Evolutionary conservation across 2,888 invertebrate genomes (phyloP), one percentile per base, ranked within the genome.

Genomic region (Amblyteles armatorius): DNA sequence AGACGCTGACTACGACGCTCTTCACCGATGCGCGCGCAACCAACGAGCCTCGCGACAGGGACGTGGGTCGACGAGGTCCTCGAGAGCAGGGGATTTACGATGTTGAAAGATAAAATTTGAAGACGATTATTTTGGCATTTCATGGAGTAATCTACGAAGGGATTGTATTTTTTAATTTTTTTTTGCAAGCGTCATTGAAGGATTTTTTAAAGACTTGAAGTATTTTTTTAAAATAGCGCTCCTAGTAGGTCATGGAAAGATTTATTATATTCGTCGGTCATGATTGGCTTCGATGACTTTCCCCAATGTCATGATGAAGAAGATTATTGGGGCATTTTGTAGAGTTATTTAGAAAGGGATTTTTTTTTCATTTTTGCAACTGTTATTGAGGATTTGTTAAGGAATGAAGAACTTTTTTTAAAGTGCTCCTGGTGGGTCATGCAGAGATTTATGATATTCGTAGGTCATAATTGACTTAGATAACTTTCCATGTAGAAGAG

Each of bases 1-100:
- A 48, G 69, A 86, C 72, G 84, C 85, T 52, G 72, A 84, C 83
- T 79, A 71, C 74, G 79, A 77, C 76, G 79, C 84, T 72, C 60
- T 71, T 67, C 48, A 19, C 9, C 26, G 52, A 60, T 84, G 80
- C 86, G 85, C 79, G 82, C 86, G 86, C 86, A 79, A 1, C 71
- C 4, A 16, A 4, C 11, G n/a, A n/a, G 11, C 60, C 19, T 22
- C 19, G 57, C 13, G 1, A 7, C 86, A 86, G 84, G 67, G 69
- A 79, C 76, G 86, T 84, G 76, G n/a, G 22, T 65, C 55, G 9
- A 22, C n/a, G 48, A 36, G 48, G 65, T 7, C 33, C 22, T 19
- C 26, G 57, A 26, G 57, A 57, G 13, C 57, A 29, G n/a, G 67
- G 67, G 52, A 77, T 29, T 55, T 63, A 50, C 60, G 48, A 48